Evolutionary conservation across 2,797 vertebrate species (phyloP).

Genomic region (Epinephelus malabaricus): DNA sequence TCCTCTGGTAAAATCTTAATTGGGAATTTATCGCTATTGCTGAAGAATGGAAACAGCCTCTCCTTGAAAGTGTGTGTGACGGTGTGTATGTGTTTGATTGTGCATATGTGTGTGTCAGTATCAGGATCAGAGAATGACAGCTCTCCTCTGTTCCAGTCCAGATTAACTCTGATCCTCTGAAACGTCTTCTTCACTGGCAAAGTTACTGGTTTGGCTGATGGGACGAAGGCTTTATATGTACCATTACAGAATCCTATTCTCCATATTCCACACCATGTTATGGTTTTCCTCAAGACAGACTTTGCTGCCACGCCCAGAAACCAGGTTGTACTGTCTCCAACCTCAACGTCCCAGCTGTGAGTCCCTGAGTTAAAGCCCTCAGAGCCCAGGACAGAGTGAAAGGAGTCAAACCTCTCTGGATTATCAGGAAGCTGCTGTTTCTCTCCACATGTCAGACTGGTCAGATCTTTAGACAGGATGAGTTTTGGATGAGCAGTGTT

Average conservation of each 20-base stretch:
- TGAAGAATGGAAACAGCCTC: background rate
- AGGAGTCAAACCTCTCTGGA: background rate
- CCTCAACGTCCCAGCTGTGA: slow-evolving; percentile 6
- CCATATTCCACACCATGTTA: background rate
- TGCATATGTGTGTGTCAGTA: background rate
- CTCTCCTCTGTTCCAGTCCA: background rate
- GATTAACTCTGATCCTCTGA: background rate
- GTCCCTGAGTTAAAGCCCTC: background rate
- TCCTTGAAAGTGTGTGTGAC: background rate
- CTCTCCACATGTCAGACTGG: too few species aligned
- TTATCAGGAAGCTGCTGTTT: too few species aligned
- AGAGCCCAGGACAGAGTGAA: background rate
- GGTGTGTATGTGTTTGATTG: background rate
- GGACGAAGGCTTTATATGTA: background rate
- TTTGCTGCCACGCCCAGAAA: background rate
- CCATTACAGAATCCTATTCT: background rate
- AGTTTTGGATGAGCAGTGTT: too few species aligned
- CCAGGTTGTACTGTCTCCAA: background rate
- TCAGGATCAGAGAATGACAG: background rate
- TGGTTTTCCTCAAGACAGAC: background rate
- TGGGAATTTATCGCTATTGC: too few species aligned
- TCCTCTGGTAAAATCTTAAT: too few species aligned
- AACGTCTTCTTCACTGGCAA: background rate
- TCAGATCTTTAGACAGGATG: too few species aligned
- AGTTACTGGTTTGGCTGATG: too few species aligned